Base-by-base conservation (phyloP, 2,797 vertebrate species). In the Tarsius wallacei region DNA sequence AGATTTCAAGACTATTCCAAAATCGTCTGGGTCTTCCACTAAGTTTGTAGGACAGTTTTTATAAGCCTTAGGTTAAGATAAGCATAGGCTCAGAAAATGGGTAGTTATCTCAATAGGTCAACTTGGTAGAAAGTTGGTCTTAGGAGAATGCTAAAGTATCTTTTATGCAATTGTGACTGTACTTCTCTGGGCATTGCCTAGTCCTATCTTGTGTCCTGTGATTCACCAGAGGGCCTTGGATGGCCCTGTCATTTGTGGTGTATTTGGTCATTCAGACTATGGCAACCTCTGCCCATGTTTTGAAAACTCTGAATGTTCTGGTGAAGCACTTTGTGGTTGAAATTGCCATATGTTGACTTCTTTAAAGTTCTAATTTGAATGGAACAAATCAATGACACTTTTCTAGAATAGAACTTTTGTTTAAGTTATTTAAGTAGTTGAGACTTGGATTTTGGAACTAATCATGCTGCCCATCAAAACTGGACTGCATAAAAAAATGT, bases 311-410 rank as follows among this genome's bases (percentile, higher is more conserved):
- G 49, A 77, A 47, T 68, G 12, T 49, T 90, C 55, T 57, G 33
- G 42, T 73, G 57, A 47, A 77, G 49, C 9, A 11, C 26, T 86
- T 78, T 49, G 31, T 90, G 74, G 42, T 51, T 51, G 26, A 94
- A 91, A 82, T 61, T 6, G 16, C 13, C 33, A 28, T 51, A 13
- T 70, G 8, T 57, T 68, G 36, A 55, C 4, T 94, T 88, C 51
- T 77, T 59, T 42, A 47, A 87, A 33, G 22, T 68, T 93, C 19
- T 17, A 51, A 28, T 10, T 87, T 78, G 55, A 94, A 51, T 77
- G 31, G 91, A 74, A 83, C 4, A 95, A 81, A 91, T 16, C 0
- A 55, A 31, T 59, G 59, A n/a, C 33, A 78, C 78, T 80, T 97
- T 73, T 57, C 33, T 68, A 33, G n/a, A 77, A 88, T 71, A 77